phyloP scores from a whole-genome alignment of 2,888 invertebrate genomes.

The Lacanobia wlatinum region DNA sequence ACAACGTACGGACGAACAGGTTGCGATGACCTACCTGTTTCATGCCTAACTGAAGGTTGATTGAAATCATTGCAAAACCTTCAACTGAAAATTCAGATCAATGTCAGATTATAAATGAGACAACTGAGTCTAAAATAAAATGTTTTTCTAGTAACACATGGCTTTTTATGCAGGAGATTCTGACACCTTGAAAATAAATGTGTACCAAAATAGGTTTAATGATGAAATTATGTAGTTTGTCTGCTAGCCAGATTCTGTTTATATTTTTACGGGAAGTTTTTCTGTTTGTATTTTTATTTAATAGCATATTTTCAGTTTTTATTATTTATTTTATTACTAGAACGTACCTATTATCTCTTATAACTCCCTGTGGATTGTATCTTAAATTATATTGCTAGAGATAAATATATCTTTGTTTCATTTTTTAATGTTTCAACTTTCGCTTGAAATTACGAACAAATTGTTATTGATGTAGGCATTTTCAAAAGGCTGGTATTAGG shows the following conservation, averaged over 20 bases:
- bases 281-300: background rate
- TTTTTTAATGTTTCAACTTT: background rate
- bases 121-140: constrained; percentile 22
- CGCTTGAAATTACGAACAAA: background rate
- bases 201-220: constrained; percentile 34
- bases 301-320: background rate
- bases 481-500: background rate
- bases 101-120: constrained; percentile 24
- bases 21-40: background rate
- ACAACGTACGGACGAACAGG: background rate
- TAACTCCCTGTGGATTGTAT: background rate
- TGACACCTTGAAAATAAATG: constrained; percentile 23
- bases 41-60: background rate
- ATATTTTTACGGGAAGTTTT: constrained; percentile 5
- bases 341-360: background rate
- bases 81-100: background rate
- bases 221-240: constrained; percentile 44
- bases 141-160: constrained; percentile 6
- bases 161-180: constrained; percentile 19
- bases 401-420: background rate
- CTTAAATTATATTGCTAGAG: background rate
- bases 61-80: background rate
- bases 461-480: constrained; percentile 2
- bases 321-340: background rate
- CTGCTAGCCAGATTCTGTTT: constrained; percentile 8